Evolutionary conservation across 2,113 vertebrate species (phyloP).

Genomic region (Cavia aperea): DNA sequence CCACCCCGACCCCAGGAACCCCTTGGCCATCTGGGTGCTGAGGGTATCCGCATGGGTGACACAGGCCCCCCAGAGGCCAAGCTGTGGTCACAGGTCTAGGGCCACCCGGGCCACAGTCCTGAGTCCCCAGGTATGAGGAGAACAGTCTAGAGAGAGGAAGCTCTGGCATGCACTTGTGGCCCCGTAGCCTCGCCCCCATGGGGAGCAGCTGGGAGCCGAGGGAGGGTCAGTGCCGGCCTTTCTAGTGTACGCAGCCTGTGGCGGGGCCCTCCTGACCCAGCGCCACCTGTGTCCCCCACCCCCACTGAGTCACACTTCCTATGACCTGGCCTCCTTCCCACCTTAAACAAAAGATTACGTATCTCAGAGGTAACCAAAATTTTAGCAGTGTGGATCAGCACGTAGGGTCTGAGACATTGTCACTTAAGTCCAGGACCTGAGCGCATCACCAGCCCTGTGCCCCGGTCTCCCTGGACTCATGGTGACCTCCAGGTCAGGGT

Average conservation of each 20-base stretch:
- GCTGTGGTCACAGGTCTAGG: too few species aligned
- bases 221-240: not conserved
- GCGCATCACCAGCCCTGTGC: not conserved
- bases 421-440: rapidly evolving
- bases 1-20: not conserved
- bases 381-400: not conserved
- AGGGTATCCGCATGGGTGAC: not conserved
- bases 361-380: not conserved
- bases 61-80: not conserved
- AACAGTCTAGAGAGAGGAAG: not conserved
- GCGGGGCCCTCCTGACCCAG: not conserved
- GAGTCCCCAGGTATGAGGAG: not conserved
- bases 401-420: not conserved
- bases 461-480: not conserved
- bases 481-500: not conserved
- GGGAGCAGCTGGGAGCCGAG: not conserved
- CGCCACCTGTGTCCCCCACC: not conserved
- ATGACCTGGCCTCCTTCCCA: not conserved
- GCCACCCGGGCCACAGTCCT: not conserved
- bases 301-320: not conserved
- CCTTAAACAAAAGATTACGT: not conserved
- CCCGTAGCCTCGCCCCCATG: not conserved
- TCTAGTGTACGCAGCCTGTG: not conserved
- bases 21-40: not conserved
- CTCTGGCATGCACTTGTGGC: not conserved